These are phyloP conservation scores for Drosophila neonasuta DNA, from an alignment of 2,888 invertebrate species.

Conservation along the genomic window DNA sequence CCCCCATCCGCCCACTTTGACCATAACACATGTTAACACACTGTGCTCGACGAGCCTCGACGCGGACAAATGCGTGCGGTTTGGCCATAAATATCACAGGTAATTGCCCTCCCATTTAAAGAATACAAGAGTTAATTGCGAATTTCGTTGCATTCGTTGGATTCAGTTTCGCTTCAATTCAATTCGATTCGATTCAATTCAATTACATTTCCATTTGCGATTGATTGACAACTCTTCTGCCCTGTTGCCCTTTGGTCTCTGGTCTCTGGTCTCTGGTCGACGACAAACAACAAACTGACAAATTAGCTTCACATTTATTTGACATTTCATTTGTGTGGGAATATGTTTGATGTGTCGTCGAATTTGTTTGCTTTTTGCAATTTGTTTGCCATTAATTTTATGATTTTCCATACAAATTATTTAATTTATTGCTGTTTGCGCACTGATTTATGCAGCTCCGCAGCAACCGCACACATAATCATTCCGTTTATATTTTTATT, in stretches of 20 bases:
- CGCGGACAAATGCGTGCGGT: conserved; percentile 66
- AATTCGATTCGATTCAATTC: conserved; percentile 37
- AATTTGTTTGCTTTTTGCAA: conserved; percentile 3
- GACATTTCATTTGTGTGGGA: conserved; percentile 45
- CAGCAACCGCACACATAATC: conserved; percentile 32
- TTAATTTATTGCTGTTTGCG: conserved; percentile 59
- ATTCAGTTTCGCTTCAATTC: conserved; percentile 39
- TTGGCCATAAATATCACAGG: conserved; percentile 57
- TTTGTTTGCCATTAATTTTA: conserved; percentile 53
- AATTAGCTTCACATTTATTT: conserved; percentile 69
- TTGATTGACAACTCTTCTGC: conserved; percentile 52
- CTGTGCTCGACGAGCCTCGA: neutral
- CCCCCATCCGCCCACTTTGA: neutral
- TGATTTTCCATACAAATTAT: conserved; percentile 61
- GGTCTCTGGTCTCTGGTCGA: neutral
- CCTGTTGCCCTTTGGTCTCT: neutral
- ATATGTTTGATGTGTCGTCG: conserved; percentile 21
- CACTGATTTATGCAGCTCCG: conserved; percentile 59
- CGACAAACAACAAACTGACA: conserved; percentile 57
- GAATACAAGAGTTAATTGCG: conserved; percentile 57
- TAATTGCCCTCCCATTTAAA: conserved; percentile 54
- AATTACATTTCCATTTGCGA: conserved; percentile 35
- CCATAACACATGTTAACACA: conserved; percentile 47
- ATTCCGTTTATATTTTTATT: conserved; percentile 32
- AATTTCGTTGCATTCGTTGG: conserved; percentile 40